Evolutionary conservation across 2,888 invertebrate genomes (phyloP).

Genomic region (Cantharis flavilabris): DNA sequence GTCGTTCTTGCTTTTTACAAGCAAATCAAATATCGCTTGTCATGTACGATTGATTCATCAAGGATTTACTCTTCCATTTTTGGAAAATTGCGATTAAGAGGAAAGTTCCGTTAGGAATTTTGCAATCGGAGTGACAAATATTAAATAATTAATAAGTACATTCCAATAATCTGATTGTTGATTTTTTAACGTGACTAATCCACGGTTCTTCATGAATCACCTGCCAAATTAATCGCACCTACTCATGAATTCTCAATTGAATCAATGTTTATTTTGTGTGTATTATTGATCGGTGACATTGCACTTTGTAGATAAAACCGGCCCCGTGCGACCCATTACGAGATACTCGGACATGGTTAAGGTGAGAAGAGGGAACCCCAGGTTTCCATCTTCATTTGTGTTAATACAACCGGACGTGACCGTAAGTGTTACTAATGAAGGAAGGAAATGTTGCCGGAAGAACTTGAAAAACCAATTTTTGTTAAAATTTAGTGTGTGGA

Average conservation of each 20-base stretch:
- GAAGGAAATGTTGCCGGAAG: not conserved
- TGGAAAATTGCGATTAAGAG: not conserved
- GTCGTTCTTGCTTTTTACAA: not conserved
- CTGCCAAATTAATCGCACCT: not conserved
- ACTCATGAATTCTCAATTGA: not conserved
- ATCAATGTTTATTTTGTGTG: not conserved
- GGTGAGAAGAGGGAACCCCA: not conserved
- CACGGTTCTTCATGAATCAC: not conserved
- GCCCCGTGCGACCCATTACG: not conserved
- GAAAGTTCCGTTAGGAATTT: not conserved
- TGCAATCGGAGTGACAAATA: not conserved
- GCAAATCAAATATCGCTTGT: not conserved
- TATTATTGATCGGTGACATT: not conserved
- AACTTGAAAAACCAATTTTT: not conserved
- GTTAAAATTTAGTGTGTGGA: not conserved
- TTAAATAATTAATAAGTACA: not conserved
- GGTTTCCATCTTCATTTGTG: not conserved
- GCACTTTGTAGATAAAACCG: not conserved
- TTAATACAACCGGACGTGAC: not conserved
- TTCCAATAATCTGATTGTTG: not conserved
- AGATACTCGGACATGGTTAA: not conserved
- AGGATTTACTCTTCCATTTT: not conserved
- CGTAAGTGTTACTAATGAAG: not conserved
- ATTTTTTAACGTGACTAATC: not conserved
- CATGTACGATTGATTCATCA: not conserved